phyloP scores from a whole-genome alignment of 2,797 vertebrate species.

The Tympanoctomys barrerae region DNA sequence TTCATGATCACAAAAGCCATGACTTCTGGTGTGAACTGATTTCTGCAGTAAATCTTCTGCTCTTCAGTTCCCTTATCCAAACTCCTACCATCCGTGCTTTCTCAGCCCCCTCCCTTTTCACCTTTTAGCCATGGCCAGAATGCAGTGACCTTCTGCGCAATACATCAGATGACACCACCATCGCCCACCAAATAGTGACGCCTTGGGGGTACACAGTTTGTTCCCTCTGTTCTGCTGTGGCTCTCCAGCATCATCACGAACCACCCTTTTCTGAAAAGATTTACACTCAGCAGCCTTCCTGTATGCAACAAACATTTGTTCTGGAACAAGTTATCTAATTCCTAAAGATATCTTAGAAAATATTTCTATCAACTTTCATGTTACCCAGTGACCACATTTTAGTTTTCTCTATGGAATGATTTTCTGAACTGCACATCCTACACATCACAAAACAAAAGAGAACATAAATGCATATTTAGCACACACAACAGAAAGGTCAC shows the following conservation, averaged over 20 bases:
- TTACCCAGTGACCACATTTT: neutral
- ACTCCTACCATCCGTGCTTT: neutral
- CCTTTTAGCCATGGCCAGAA: neutral
- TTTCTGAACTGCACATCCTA: neutral
- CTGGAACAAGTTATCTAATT: neutral
- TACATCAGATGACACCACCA: neutral
- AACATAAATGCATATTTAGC: neutral
- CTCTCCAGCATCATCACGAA: neutral
- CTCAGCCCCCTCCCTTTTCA: neutral
- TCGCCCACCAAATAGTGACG: neutral
- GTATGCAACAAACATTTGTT: neutral
- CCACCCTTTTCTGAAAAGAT: neutral
- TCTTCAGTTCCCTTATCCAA: neutral
- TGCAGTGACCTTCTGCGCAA: neutral
- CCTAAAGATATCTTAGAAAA: slow-evolving; percentile 36
- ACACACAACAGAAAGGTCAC: neutral
- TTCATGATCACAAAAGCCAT: neutral
- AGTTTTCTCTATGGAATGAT: neutral
- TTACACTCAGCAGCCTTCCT: neutral
- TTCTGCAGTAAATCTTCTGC: neutral
- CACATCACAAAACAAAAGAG: neutral
- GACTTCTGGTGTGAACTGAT: neutral
- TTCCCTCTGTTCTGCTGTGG: neutral
- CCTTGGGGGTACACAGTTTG: neutral
- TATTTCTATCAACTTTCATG: neutral